Percentiles rank a stretch among this genome's conserved stretches.
These are phyloP conservation scores for Rhinoderma darwinii DNA, from an alignment of 2,113 vertebrate genomes.

Conservation along the genomic window DNA sequence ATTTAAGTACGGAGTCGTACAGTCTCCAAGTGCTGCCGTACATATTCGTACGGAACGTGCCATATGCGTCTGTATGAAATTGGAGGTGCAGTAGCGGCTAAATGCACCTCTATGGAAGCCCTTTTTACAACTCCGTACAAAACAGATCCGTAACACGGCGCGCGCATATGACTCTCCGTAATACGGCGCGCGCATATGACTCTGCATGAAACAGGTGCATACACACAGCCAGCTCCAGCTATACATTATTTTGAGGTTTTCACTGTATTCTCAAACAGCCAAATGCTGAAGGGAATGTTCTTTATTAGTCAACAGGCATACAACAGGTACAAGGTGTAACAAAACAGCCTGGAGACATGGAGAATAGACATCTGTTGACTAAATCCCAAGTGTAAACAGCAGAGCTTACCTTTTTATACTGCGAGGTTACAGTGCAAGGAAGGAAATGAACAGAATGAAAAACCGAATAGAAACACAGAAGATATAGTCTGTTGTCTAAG, in stretches of 20 bases:
- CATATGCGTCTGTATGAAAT: too few species aligned
- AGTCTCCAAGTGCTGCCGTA: too few species aligned
- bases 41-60: too few species aligned
- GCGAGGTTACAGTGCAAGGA: neutral
- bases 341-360: neutral
- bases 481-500: neutral
- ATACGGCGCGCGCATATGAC: too few species aligned
- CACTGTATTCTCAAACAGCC: neutral
- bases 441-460: neutral
- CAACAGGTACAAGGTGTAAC: conserved; percentile 3
- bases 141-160: too few species aligned
- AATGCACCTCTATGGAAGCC: too few species aligned
- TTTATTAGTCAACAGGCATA: conserved; percentile 11
- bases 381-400: neutral
- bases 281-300: neutral
- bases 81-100: too few species aligned
- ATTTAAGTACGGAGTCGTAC: too few species aligned
- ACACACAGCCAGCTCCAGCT: neutral
- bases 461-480: neutral
- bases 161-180: too few species aligned
- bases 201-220: neutral
- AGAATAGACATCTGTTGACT: neutral
- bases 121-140: too few species aligned
- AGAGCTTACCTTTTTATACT: conserved; percentile 2
- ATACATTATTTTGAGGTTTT: neutral